Base-by-base conservation (phyloP, 2,113 vertebrate genomes). In the Porphyrio hochstetteri region DNA sequence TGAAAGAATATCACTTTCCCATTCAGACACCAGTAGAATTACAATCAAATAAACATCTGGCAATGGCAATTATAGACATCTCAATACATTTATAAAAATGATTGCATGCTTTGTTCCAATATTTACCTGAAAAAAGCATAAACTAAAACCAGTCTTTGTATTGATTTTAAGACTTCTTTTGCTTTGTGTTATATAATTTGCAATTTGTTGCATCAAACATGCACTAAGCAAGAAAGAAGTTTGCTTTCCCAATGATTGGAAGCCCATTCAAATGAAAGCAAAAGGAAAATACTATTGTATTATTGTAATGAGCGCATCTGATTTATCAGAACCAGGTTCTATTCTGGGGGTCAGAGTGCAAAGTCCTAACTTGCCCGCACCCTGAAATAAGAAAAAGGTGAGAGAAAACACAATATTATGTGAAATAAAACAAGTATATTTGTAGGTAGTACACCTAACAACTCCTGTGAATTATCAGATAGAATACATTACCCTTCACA, bases 301-400 rank as follows among this genome's bases (percentile, higher is more conserved):
- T 76, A 29, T 16, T 71, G 31, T 28, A 87, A 67, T 23, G 25
- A 35, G 6, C 13, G 55, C 31, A 42, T 60, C 13, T 55, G 27
- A 35, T 77, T 72, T 61, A 61, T 12, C 16, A 86, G 57, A 61
- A 46, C 0, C 15, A 69, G 6, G 33, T 57, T 53, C n/a, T 25
- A 24, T 61, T 74, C 18, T 35, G 11, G 4, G 3, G 1, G 1
- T 27, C 21, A 81, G 10, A 63, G 3, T 17, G 40, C 14, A 23
- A 86, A 56, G 19, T 33, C 16, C 5, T 33, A 27, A 15, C 6
- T n/a, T 61, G 2, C 6, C 3, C 2, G 0, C 3, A 5, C 2
- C 4, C 2, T 4, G 11, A 31, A 55, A 5, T 36, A 13, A 21
- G 53, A 42, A 72, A n/a, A 25, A 42, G n/a, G 8, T 40, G 6